Evolutionary conservation across 2,113 vertebrate species (phyloP).

Genomic region (Dicaeum eximium): DNA sequence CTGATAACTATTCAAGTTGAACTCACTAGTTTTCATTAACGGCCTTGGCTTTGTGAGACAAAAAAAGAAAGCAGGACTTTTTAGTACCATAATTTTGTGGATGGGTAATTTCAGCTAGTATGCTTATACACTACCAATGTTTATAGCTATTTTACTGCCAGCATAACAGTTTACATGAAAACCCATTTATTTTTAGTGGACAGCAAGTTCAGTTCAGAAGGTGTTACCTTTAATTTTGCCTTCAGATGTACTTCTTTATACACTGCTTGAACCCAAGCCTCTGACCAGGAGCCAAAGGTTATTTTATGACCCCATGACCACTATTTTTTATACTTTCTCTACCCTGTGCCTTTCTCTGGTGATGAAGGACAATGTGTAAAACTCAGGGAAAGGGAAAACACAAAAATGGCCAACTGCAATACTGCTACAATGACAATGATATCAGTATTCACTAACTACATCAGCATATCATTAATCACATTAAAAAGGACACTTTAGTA

Average conservation of each 20-base stretch:
- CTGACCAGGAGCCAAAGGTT: neutral
- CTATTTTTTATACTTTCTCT: neutral
- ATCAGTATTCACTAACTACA: neutral
- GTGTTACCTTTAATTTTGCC: neutral
- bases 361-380: neutral
- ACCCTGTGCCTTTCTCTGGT: neutral
- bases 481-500: neutral
- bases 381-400: neutral
- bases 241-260: neutral
- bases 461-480: neutral
- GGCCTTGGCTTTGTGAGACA: neutral
- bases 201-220: neutral
- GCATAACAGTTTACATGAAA: neutral
- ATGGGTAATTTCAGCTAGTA: neutral
- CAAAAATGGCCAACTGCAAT: neutral
- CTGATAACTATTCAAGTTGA: neutral
- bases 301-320: neutral
- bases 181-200: neutral
- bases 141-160: neutral
- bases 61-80: neutral
- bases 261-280: neutral
- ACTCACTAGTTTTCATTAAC: neutral
- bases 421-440: neutral
- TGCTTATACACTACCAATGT: neutral
- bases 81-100: neutral